These are phyloP conservation scores for Trypoxylon attenuatum DNA, from an alignment of 2,888 invertebrate genomes.

Conservation along the genomic window DNA sequence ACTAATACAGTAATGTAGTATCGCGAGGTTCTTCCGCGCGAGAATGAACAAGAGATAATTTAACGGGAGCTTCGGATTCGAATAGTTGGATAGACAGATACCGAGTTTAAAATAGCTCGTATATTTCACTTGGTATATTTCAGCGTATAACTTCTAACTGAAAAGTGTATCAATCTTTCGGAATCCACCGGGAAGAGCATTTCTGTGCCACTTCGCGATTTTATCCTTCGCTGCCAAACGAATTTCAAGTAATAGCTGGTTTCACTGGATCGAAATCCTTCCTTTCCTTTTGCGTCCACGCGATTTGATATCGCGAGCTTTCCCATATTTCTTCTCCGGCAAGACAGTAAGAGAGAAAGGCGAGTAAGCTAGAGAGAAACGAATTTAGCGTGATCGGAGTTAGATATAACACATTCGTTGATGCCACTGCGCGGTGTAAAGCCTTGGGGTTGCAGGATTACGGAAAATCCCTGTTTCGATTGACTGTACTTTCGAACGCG, in stretches of 20 bases:
- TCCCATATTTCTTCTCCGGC: constrained; percentile 22
- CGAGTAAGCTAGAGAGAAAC: constrained; percentile 1
- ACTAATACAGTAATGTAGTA: no score
- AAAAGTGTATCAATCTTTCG: neutral
- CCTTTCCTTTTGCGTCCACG: neutral
- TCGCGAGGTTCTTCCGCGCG: no score
- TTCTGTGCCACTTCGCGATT: constrained; percentile 5
- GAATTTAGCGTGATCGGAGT: constrained; percentile 19
- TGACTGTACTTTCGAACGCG: constrained; percentile 29
- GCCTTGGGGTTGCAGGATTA: neutral
- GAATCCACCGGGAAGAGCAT: constrained; percentile 1
- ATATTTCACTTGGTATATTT: no score
- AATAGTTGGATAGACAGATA: no score
- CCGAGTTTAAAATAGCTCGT: neutral
- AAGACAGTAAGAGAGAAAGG: constrained; percentile 7
- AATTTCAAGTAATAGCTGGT: constrained; percentile 22
- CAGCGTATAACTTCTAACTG: neutral
- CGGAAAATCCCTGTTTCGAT: constrained; percentile 24
- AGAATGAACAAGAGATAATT: no score
- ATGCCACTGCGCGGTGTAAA: neutral
- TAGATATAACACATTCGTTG: constrained; percentile 12
- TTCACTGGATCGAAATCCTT: constrained; percentile 29
- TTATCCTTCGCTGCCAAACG: constrained; percentile 21
- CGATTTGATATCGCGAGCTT: constrained; percentile 27
- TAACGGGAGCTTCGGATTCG: no score